Percentiles rank a stretch among this genome's conserved stretches.
Conservation (phyloP, 2,113 vertebrate species). For the Psilopogon haemacephalus region DNA sequence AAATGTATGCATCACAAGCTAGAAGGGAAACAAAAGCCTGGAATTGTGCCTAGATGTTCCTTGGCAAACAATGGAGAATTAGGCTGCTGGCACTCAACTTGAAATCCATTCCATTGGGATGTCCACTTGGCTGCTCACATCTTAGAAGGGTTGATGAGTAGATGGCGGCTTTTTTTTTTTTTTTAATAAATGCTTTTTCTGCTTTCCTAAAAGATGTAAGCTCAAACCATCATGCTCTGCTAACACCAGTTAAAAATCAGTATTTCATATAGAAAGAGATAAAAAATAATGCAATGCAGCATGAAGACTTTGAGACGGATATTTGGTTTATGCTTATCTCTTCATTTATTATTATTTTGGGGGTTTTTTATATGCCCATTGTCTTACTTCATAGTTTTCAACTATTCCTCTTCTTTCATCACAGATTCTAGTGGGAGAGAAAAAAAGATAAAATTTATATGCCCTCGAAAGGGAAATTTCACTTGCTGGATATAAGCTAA, state of each 20-base stretch:
- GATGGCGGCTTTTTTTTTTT: not conserved
- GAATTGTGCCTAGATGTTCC: constrained; percentile 3
- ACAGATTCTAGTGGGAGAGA: not conserved
- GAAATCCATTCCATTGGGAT: not conserved
- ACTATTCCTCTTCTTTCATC: not conserved
- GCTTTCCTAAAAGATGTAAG: not conserved
- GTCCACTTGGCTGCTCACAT: not conserved
- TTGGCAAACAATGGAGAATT: not conserved
- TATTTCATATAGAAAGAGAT: not conserved
- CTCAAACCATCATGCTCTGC: not conserved
- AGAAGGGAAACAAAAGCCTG: constrained; percentile 29
- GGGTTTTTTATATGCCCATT: not conserved
- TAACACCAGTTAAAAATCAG: not conserved
- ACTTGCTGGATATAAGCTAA: not conserved
- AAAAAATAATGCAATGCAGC: not conserved
- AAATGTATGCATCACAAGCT: not conserved
- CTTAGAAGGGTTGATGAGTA: not conserved
- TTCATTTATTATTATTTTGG: not conserved
- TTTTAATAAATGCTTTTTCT: not conserved
- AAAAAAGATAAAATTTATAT: not conserved
- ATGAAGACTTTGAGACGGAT: not conserved
- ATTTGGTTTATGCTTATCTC: not conserved
- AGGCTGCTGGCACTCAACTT: not conserved
- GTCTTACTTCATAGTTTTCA: not conserved
- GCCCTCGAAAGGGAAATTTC: accelerated